Base-by-base conservation (phyloP, 2,888 invertebrate genomes). In the Patella depressa region DNA sequence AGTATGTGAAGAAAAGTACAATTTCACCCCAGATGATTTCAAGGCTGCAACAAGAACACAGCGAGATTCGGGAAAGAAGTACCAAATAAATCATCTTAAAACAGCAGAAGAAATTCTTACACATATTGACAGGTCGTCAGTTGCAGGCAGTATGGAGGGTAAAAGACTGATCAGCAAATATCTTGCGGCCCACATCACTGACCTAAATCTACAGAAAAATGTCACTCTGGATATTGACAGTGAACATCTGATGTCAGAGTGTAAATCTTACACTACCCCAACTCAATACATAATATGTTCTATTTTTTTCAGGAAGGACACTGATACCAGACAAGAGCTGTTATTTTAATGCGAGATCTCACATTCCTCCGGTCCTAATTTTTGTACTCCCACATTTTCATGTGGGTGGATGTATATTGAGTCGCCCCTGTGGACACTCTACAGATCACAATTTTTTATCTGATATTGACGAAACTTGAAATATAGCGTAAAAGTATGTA, bases 1-100 rank as follows among this genome's bases (percentile, higher is more conserved):
- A 34, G 71, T 83, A 9, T 83, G 81, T 77, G 83, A 83, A 53
- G 82, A 80, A 70, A 83, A 80, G 69, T 83, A 82, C 74, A 77
- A 24, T 55, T 72, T 72, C 53, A 72, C 72, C 5, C 55, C 55
- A 4, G 72, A 72, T 19, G 53, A 53, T 53, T 72, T 72, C 55
- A 72, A 73, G 53, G 73, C 73, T 24, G 73, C 53, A n/a, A 73
- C 54, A 19, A 53, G 54, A 73, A 34, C 34, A 53, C 53, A 65
- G 19, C n/a, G 19, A 24, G 53, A 72, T 45, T 45, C 12, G 17
- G n/a, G n/a, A 7, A 19, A n/a, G 17, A n/a, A 15, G 15, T 53
- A 34, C 12, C 45, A 12, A 2, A 45, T 72, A 9, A 15, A 4
- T 12, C 72, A 72, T 11, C 17, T 72, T 0, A 72, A 72, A 72